Percentiles rank a stretch among this genome's conserved stretches.
These are phyloP conservation scores for Euspilapteryx auroguttella DNA, from an alignment of 2,888 invertebrate genomes.

Conservation along the genomic window DNA sequence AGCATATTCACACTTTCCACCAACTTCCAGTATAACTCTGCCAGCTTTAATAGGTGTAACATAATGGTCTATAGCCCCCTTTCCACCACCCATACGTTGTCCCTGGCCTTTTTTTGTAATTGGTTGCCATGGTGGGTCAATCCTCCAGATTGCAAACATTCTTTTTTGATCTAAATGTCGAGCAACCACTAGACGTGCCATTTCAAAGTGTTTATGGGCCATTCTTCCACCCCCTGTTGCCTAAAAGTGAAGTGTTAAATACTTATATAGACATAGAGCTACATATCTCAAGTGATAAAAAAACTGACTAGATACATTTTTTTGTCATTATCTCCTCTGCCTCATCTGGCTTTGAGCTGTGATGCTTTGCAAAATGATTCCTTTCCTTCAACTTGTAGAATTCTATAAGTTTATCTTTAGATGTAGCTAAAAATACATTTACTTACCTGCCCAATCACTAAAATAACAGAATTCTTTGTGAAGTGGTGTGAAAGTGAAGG, in stretches of 20 bases:
- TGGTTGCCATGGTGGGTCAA: conserved; percentile 96
- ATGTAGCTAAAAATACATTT: no score
- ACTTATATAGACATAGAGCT: conserved; percentile 3
- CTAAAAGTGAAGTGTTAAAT: conserved; percentile 42
- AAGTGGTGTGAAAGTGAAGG: no score
- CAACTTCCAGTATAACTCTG: conserved; percentile 91
- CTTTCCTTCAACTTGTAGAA: no score
- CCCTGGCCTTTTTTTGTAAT: conserved; percentile 89
- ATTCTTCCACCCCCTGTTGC: conserved; percentile 84
- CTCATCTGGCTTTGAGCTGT: no score
- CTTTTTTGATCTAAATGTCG: conserved; percentile 75
- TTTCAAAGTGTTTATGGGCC: conserved; percentile 81
- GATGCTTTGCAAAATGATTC: no score
- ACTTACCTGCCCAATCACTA: no score
- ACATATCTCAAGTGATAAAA: neutral
- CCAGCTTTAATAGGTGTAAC: conserved; percentile 90
- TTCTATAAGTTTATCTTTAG: no score
- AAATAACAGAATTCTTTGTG: no score
- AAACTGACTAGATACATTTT: no score
- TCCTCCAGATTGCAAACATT: conserved; percentile 94
- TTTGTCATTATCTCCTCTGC: no score
- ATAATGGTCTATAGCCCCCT: conserved; percentile 93
- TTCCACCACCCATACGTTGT: conserved; percentile 94
- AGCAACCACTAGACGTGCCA: conserved; percentile 78
- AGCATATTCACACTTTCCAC: conserved; percentile 83